Conservation (phyloP, 1,140 invertebrate species). For the Drosophila lacertosa region DNA sequence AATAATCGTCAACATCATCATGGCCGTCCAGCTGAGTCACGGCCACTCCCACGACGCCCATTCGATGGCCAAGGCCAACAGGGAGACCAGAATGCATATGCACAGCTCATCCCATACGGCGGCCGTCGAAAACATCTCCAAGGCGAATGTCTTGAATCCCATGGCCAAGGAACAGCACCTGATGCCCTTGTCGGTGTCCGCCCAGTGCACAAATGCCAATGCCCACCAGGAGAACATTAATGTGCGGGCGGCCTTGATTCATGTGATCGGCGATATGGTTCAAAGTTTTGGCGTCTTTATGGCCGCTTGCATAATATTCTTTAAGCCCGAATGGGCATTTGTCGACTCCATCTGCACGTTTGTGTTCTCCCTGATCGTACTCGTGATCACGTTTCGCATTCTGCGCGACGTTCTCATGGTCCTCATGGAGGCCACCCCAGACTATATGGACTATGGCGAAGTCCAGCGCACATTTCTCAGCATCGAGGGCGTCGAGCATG, state of each 20-base stretch:
- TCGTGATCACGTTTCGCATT: constrained; percentile 91
- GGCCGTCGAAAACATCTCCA: neutral
- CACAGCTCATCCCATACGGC: neutral
- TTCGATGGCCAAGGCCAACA: neutral
- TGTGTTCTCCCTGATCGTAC: constrained; percentile 92
- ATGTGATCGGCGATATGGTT: constrained; percentile 95
- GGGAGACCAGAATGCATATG: neutral
- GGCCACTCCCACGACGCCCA: constrained; percentile 54
- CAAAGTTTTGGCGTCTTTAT: constrained; percentile 94
- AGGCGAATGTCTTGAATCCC: neutral
- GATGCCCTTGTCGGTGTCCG: constrained; percentile 25
- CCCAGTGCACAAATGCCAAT: constrained; percentile 8
- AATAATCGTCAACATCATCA: constrained; percentile 92
- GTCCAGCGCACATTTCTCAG: constrained; percentile 89
- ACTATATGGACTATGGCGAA: constrained; percentile 71
- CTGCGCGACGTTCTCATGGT: constrained; percentile 90
- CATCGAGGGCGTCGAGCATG: constrained; percentile 93
- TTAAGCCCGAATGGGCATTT: constrained; percentile 88
- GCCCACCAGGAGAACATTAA: constrained; percentile 89
- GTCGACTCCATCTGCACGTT: constrained; percentile 96
- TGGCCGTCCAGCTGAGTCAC: constrained; percentile 92
- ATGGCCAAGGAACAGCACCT: neutral
- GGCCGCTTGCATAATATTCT: constrained; percentile 90
- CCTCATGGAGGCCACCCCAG: constrained; percentile 98
- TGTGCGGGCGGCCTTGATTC: constrained; percentile 94